Conservation (phyloP, 2,888 invertebrate species). For the Campopleginae sp. region DNA sequence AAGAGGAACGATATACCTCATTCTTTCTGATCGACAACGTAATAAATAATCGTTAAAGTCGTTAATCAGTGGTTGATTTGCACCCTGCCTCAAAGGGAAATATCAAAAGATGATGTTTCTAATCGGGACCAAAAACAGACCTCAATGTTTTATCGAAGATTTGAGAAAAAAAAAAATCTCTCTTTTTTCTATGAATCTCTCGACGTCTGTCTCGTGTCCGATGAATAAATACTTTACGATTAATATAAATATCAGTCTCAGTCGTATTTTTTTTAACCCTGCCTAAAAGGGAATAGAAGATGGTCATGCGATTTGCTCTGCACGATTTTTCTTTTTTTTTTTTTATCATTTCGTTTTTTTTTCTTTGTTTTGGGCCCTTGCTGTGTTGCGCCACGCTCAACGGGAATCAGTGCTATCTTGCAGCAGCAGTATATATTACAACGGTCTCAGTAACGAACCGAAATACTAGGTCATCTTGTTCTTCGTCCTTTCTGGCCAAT, state of each 20-base stretch:
- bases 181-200: constrained; percentile 1
- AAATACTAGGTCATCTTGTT: constrained; percentile 36
- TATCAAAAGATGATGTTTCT: constrained; percentile 73
- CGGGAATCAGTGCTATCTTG: constrained; percentile 38
- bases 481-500: constrained; percentile 45
- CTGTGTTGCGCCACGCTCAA: constrained; percentile 65
- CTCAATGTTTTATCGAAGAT: constrained; percentile 39
- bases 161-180: background rate
- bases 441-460: constrained; percentile 41
- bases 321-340: constrained; percentile 62
- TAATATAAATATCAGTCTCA: constrained; percentile 82
- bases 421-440: constrained; percentile 49
- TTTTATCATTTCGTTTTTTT: constrained; percentile 36
- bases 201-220: constrained; percentile 61
- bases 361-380: constrained; percentile 70
- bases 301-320: constrained; percentile 81
- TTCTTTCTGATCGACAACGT: constrained; percentile 66
- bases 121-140: constrained; percentile 66
- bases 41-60: constrained; percentile 76
- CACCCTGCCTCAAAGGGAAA: constrained; percentile 81
- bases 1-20: constrained; percentile 43
- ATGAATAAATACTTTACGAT: constrained; percentile 78
- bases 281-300: constrained; percentile 79
- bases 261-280: constrained; percentile 77
- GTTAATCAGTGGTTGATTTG: constrained; percentile 75